phyloP scores from a whole-genome alignment of 2,888 invertebrate genomes.

The Tanypteryx hageni region DNA sequence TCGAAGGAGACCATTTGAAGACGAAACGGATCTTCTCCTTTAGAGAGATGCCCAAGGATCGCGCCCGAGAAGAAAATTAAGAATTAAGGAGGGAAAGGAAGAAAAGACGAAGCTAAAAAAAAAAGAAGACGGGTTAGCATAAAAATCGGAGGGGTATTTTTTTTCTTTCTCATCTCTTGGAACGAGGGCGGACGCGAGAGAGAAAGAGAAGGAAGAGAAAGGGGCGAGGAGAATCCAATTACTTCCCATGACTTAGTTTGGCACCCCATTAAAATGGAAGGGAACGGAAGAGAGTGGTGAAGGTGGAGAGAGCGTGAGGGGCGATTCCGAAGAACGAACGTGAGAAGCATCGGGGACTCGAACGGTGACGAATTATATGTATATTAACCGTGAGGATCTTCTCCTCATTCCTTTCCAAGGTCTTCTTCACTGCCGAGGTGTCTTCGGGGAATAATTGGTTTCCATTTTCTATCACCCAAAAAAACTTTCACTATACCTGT shows the following conservation, averaged over 20 bases:
- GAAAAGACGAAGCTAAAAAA: too few relatives aligned
- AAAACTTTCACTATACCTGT: too few relatives aligned
- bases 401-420: not conserved
- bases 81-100: not conserved
- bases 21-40: too few relatives aligned
- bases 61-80: not conserved
- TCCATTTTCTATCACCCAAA: not conserved
- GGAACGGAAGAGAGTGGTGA: not conserved
- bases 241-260: constrained; percentile 18
- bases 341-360: not conserved
- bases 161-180: too few relatives aligned
- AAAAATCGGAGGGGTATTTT: too few relatives aligned
- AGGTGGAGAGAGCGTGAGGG: not conserved
- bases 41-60: not conserved
- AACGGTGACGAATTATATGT: not conserved
- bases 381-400: not conserved
- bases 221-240: constrained; percentile 2
- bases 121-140: too few relatives aligned
- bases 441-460: not conserved
- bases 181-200: too few relatives aligned
- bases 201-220: not conserved
- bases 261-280: constrained; percentile 4
- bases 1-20: too few relatives aligned
- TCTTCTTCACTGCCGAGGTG: not conserved
- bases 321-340: not conserved